Percentiles rank a stretch among this genome's conserved stretches.
Evolutionary conservation across 2,888 invertebrate genomes (phyloP).

Genomic region (Nomada lathburiana): DNA sequence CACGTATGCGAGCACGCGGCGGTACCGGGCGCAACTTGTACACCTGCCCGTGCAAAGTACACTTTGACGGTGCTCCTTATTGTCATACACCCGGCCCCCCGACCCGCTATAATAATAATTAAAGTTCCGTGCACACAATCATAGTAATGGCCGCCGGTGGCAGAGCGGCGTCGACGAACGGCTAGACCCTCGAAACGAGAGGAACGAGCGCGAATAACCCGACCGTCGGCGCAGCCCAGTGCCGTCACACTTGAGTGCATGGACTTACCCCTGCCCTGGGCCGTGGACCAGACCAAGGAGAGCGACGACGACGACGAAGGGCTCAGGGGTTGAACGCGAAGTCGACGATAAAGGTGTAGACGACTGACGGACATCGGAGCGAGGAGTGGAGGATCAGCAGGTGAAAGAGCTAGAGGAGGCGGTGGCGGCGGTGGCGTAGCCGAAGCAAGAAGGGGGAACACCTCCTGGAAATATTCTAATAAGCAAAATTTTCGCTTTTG

Average conservation of each 20-base stretch:
- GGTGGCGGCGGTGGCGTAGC: slow-evolving; percentile 4
- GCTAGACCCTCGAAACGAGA: slow-evolving; percentile 68
- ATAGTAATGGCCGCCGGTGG: slow-evolving; percentile 77
- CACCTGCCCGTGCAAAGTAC: slow-evolving; percentile 54
- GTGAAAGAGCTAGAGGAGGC: slow-evolving; percentile 20
- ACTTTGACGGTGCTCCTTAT: slow-evolving; percentile 55
- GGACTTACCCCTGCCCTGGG: slow-evolving; percentile 50
- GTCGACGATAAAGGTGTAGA: slow-evolving; percentile 26
- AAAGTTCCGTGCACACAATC: slow-evolving; percentile 79
- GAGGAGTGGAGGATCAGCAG: slow-evolving; percentile 7
- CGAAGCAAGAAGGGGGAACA: slow-evolving; percentile 53
- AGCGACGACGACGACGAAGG: slow-evolving; percentile 56
- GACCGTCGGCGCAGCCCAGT: slow-evolving; percentile 59
- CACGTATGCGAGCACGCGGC: slow-evolving; percentile 31
- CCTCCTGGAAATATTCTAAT: slow-evolving; percentile 81
- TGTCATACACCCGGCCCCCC: slow-evolving; percentile 58
- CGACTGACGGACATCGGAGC: slow-evolving; percentile 20
- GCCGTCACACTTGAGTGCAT: slow-evolving; percentile 68
- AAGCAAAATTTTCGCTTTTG: slow-evolving; percentile 83
- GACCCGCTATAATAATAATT: slow-evolving; percentile 75
- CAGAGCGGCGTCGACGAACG: slow-evolving; percentile 58
- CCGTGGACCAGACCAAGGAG: slow-evolving; percentile 48
- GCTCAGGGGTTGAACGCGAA: slow-evolving; percentile 35
- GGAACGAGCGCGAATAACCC: slow-evolving; percentile 60
- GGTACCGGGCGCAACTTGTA: slow-evolving; percentile 39